These are phyloP conservation scores for Ephydatia muelleri DNA, from an alignment of 37 sponge, comb jelly and placozoan genomes.

Conservation along the genomic window DNA sequence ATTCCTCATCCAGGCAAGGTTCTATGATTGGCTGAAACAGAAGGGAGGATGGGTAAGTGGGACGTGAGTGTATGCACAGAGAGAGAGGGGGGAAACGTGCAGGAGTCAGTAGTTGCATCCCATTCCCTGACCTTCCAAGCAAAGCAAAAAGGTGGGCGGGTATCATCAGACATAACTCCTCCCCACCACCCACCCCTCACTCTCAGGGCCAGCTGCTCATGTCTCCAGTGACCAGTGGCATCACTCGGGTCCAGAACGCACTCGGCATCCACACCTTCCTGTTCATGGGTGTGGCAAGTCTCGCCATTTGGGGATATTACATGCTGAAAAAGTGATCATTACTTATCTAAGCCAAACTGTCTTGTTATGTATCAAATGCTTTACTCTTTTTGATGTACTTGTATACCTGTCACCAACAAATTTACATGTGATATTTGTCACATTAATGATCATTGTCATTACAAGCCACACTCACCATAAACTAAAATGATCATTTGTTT, in stretches of 20 bases:
- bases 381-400: too few species aligned
- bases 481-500: too few species aligned
- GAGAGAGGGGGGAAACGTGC: background rate
- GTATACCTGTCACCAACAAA: too few species aligned
- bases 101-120: background rate
- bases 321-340: conserved; percentile 7
- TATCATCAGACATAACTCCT: too few species aligned
- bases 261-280: conserved; percentile 12
- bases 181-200: background rate
- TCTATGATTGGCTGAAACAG: conserved; percentile 55
- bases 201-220: background rate
- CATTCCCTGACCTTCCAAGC: too few species aligned
- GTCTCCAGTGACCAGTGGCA: background rate
- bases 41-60: conserved; percentile 69
- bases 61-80: too few species aligned
- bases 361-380: background rate
- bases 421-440: too few species aligned
- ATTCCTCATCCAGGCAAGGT: conserved; percentile 51
- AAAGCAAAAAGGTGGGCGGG: background rate
- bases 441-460: too few species aligned
- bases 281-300: conserved; percentile 32
- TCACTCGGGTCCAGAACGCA: background rate
- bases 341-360: background rate
- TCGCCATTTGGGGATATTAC: conserved; percentile 17
- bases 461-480: too few species aligned